These are phyloP conservation scores for Lipophrys pholis DNA, from an alignment of 2,113 vertebrate genomes.

Conservation along the genomic window DNA sequence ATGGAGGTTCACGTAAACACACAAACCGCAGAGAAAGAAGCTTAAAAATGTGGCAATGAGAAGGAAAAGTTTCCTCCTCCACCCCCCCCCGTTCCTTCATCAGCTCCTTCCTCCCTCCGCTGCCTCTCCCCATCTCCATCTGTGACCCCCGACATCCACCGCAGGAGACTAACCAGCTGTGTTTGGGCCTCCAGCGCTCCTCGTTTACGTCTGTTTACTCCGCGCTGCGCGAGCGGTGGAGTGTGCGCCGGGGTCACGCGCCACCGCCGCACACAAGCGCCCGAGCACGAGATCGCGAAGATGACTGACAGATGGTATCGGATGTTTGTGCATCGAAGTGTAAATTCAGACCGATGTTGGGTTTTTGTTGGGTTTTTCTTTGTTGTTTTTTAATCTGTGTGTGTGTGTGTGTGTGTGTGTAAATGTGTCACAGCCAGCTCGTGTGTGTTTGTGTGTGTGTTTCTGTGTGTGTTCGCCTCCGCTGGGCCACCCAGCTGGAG, in stretches of 20 bases:
- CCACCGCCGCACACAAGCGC: not conserved
- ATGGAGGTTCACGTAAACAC: slow-evolving; percentile 8
- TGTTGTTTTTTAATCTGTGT: not conserved
- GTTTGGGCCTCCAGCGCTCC: slow-evolving; percentile 64
- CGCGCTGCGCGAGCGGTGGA: not conserved
- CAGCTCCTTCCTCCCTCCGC: not conserved
- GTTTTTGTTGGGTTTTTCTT: not conserved
- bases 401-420: not conserved
- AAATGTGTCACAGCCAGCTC: not conserved
- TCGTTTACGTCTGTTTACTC: slow-evolving; percentile 67
- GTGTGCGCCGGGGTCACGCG: not conserved
- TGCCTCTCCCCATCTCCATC: slow-evolving; percentile 42
- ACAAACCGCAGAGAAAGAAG: slow-evolving; percentile 5
- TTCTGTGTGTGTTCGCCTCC: slow-evolving; percentile 11
- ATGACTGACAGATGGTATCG: not conserved
- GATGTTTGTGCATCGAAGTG: not conserved
- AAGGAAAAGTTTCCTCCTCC: not conserved
- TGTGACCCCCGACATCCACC: slow-evolving; percentile 69
- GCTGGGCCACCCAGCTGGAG: slow-evolving; percentile 62
- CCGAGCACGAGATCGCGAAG: not conserved
- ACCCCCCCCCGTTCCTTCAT: too few relatives aligned
- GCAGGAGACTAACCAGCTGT: slow-evolving; percentile 73
- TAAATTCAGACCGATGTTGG: not conserved
- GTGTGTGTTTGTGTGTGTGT: not conserved
- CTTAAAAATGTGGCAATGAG: not conserved